Percentiles rank a stretch among this genome's conserved stretches.
These are phyloP conservation scores for Achlya flavicornis DNA, from an alignment of 2,888 invertebrate genomes.

Conservation along the genomic window DNA sequence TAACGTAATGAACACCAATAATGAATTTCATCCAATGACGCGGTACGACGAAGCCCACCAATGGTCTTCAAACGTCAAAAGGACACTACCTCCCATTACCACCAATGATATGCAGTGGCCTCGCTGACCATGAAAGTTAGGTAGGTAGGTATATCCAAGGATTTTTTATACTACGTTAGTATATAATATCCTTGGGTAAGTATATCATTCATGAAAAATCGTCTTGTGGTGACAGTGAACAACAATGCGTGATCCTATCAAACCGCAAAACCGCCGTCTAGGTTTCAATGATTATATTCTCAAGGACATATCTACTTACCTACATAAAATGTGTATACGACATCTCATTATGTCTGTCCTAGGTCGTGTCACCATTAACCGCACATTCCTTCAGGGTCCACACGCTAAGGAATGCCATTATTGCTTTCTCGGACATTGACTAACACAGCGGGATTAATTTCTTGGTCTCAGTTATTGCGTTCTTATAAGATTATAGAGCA, in stretches of 20 bases:
- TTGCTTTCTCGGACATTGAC: constrained; percentile 20
- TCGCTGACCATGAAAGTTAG: no score
- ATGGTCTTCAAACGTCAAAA: no score
- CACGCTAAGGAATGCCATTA: constrained; percentile 32
- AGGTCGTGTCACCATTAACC: background rate
- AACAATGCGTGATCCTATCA: background rate
- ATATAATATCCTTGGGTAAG: no score
- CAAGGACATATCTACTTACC: background rate
- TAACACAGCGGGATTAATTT: constrained; percentile 9
- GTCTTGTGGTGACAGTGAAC: no score
- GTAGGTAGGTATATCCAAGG: no score
- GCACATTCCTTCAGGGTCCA: constrained; percentile 24
- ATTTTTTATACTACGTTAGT: no score
- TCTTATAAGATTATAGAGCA: background rate
- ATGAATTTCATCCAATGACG: no score
- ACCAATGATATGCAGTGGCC: no score
- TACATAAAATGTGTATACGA: background rate
- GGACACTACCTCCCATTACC: no score
- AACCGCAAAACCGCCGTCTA: background rate
- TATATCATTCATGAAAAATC: no score
- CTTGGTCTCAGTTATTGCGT: background rate
- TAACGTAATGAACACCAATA: no score
- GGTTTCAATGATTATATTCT: background rate
- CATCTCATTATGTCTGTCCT: background rate
- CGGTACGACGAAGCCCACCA: no score